These are phyloP conservation scores for Dinocampus coccinellae DNA, from an alignment of 2,888 invertebrate species.

Conservation along the genomic window DNA sequence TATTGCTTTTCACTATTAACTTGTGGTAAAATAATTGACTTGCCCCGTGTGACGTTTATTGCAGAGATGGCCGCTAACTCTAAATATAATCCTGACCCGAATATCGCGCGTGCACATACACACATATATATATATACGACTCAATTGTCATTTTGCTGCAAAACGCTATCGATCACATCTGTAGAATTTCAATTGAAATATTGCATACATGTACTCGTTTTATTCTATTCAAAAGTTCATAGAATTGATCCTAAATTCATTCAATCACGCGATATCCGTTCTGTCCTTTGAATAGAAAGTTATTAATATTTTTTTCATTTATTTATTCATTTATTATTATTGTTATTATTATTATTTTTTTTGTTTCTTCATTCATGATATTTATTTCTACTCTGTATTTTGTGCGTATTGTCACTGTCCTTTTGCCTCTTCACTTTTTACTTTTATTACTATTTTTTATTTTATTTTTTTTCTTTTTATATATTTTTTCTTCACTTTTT, in stretches of 20 bases:
- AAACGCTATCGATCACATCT: constrained; percentile 33
- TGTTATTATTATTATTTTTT: no score
- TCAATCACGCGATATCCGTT: no score
- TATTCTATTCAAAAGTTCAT: no score
- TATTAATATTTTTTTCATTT: no score
- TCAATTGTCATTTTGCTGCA: constrained; percentile 31
- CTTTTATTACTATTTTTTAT: no score
- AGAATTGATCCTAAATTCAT: no score
- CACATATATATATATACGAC: no score
- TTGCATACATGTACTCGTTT: neutral
- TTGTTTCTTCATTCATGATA: neutral
- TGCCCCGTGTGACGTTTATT: neutral
- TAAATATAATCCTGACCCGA: constrained; percentile 30
- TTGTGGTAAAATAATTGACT: neutral
- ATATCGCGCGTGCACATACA: constrained; percentile 26
- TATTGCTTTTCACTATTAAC: neutral
- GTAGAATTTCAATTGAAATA: neutral
- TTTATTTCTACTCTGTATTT: neutral
- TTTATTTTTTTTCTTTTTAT: no score
- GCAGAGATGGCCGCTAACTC: neutral
- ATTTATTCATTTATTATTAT: no score
- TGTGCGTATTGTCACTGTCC: neutral
- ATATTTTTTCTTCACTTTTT: constrained; percentile 16
- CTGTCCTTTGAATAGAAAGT: no score
- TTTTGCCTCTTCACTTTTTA: no score